Base-by-base conservation (phyloP, 2,113 vertebrate genomes). In the Macroglossus sobrinus region DNA sequence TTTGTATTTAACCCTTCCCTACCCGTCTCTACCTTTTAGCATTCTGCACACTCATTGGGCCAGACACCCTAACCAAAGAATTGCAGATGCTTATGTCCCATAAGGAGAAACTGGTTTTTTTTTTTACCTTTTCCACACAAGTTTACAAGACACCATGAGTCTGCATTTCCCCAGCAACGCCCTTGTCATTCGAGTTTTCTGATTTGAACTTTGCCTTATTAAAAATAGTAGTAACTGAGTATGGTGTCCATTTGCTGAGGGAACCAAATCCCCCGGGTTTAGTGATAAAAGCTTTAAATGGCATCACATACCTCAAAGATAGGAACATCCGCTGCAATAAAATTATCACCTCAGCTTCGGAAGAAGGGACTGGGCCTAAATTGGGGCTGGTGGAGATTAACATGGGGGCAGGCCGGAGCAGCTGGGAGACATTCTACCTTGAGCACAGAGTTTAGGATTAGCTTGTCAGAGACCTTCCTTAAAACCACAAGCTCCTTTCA, bases 281-380 rank as follows among this genome's bases (percentile, higher is more conserved):
- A 97, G 38, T 93, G 93, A 94, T 97, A 93, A 96, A 88, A 97
- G 74, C 84, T 97, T 96, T 96, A 96, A 97, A 97, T 93, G 89
- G 91, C 85, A 97, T 57, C 89, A 89, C 96, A 96, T 97, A 98
- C 98, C 98, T 98, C 97, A 59, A 98, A 97, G 96, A 98, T 84
- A 93, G 97, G 95, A 92, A 81, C 90, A 97, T 98, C 97, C 97
- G 72, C 89, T 87, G 96, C 97, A 97, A 98, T 98, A 97, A 99
- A 99, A 99, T 98, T 95, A 99, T 98, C 99, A 98, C 97, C 98
- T 98, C 97, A 94, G 97, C 98, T 96, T 71, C 85, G 97, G 97
- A 98, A 98, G 98, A 98, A 57, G 97, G 92, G 33, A 90, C 89
- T 97, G 97, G 94, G 96, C 93, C 97, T 93, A 97, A 98, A 98